Evolutionary conservation across 2,113 vertebrate genomes (phyloP), one percentile per base, ranked within the genome.

Genomic region (Canis aureus): DNA sequence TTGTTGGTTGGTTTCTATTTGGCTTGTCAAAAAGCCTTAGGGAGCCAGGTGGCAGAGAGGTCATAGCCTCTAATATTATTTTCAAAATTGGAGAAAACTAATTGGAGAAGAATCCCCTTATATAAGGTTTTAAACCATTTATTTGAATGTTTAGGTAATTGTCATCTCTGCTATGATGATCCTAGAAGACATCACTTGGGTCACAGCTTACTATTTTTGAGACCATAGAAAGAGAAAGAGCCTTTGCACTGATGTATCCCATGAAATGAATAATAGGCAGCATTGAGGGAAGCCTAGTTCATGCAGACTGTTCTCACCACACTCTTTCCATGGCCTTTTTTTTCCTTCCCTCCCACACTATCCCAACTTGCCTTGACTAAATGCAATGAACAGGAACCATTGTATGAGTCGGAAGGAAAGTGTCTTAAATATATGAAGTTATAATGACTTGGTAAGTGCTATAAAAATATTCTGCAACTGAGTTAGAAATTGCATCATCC

Each of bases 361-460:
- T 91, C 73, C 51, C 62, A 96, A 32, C 80, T 32, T 95, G n/a
- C 78, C n/a, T 94, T 94, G 91, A 95, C 78, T 23, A 94, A 96
- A 89, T 27, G 76, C 84, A 89, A 27, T 91, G 87, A 97, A 97
- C 87, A 91, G 92, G 95, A 95, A 89, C 76, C 73, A 67, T 96
- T 97, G 88, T 94, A 60, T 95, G 79, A 95, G 79, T 97, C 23
- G 91, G 97, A 98, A 98, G 93, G 94, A 97, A 98, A 97, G 94
- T 97, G 85, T 92, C 95, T 97, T 96, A 97, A 97, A 90, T 93
- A 57, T 81, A 96, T 89, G 84, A 83, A 97, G 88, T 97, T 95
- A 86, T 97, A 97, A 97, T 96, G 93, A 97, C 89, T 96, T 97
- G 91, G 89, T 97, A 97, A 98, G 73, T 93, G 79, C 93, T 96